Evolutionary conservation across 2,113 vertebrate species (phyloP).

Genomic region (Protobothrops flavoviridis): DNA sequence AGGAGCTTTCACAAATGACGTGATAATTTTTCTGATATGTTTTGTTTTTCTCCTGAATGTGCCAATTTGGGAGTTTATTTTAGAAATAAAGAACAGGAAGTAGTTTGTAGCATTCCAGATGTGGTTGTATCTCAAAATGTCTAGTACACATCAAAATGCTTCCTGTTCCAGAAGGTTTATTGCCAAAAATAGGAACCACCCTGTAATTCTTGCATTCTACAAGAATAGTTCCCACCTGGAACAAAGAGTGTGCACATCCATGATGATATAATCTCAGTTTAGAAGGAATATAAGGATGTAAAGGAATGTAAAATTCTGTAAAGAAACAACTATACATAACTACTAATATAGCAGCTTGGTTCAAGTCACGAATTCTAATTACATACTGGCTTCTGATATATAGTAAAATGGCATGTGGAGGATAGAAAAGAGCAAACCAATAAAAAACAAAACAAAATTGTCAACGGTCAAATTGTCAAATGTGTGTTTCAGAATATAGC

Average conservation of each 20-base stretch:
- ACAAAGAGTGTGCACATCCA: not conserved
- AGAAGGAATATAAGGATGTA: not conserved
- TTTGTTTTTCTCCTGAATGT: not conserved
- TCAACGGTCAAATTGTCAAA: not conserved
- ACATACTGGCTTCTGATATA: not conserved
- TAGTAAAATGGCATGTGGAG: not conserved
- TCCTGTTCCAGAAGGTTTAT: not conserved
- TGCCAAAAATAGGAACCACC: not conserved
- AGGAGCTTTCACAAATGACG: not conserved
- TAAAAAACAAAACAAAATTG: not conserved
- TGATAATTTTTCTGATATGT: not conserved
- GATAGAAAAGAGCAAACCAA: too few species aligned
- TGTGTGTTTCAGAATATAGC: not conserved
- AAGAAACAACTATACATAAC: not conserved
- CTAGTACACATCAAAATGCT: not conserved
- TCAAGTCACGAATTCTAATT: not conserved
- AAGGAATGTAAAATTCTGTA: not conserved
- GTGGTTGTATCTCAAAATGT: not conserved
- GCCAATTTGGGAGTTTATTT: not conserved
- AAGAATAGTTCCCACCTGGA: not conserved
- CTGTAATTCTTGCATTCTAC: not conserved
- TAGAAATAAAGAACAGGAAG: not conserved
- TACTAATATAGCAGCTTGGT: not conserved
- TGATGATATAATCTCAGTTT: not conserved
- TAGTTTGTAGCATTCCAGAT: not conserved